Percentiles rank a stretch among this genome's conserved stretches.
phyloP scores from a whole-genome alignment of 1,140 invertebrate species.

The Colletes latitarsis region DNA sequence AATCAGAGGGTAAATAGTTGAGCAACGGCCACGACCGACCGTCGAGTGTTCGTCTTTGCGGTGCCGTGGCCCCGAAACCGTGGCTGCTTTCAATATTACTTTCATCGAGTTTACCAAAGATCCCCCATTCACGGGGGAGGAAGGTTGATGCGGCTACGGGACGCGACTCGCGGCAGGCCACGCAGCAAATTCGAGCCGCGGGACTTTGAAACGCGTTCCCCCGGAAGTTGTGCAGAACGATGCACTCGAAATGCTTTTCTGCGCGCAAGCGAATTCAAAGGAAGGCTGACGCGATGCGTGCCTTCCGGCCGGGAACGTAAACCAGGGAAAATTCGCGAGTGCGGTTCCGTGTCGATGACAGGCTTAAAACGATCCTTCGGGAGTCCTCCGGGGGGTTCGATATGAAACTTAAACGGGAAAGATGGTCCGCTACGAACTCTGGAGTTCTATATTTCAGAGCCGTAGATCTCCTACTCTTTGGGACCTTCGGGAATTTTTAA shows the following conservation, averaged over 20 bases:
- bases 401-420: not conserved
- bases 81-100: not conserved
- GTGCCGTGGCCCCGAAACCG: not conserved
- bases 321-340: not conserved
- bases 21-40: not conserved
- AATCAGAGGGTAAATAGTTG: not conserved
- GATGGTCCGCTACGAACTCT: not conserved
- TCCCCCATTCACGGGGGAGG: not conserved
- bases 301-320: not conserved
- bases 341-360: not conserved
- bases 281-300: not conserved
- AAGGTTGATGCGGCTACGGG: not conserved
- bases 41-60: not conserved
- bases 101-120: not conserved
- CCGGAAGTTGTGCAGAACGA: not conserved
- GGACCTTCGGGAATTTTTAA: no score
- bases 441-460: no score
- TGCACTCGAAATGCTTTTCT: not conserved
- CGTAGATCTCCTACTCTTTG: no score
- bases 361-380: not conserved
- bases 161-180: not conserved
- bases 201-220: not conserved
- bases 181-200: not conserved
- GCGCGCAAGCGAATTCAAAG: not conserved
- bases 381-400: not conserved